These are phyloP conservation scores for Vanessa cardui DNA, from an alignment of 2,888 invertebrate species.

Conservation along the genomic window DNA sequence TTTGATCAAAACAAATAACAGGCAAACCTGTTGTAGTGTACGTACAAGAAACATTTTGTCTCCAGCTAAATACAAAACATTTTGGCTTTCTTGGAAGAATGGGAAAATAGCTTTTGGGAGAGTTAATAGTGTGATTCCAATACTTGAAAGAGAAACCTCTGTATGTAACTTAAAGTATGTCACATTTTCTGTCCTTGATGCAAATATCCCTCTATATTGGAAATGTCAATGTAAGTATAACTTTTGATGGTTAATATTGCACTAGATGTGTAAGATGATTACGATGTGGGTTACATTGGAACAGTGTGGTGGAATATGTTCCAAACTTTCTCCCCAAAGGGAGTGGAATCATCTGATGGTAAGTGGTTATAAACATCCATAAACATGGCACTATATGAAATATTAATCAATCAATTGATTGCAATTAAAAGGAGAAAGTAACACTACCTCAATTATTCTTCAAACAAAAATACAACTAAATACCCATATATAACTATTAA, in stretches of 20 bases:
- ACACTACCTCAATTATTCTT: no score
- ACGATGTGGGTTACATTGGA: no score
- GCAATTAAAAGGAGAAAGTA: no score
- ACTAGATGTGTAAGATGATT: no score
- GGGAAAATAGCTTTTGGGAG: slow-evolving; percentile 65
- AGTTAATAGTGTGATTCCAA: slow-evolving; percentile 58
- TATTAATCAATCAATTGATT: no score
- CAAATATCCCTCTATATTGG: slow-evolving; percentile 42
- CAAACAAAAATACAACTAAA: no score
- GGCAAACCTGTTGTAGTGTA: slow-evolving; percentile 6
- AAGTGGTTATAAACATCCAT: no score
- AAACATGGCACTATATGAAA: no score
- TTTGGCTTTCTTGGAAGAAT: slow-evolving; percentile 78
- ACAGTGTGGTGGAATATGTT: no score
- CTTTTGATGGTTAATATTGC: not conserved
- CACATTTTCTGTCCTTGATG: slow-evolving; percentile 40
- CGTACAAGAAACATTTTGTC: slow-evolving; percentile 59
- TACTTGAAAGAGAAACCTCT: slow-evolving; percentile 43
- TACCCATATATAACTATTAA: no score
- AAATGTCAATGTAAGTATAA: slow-evolving; percentile 56
- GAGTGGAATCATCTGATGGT: no score
- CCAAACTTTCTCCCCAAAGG: no score
- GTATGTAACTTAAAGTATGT: slow-evolving; percentile 48
- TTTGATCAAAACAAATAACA: slow-evolving; percentile 23
- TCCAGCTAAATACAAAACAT: slow-evolving; percentile 66